Evolutionary conservation across 2,888 invertebrate species (phyloP), one percentile per base, ranked within the genome.

Genomic region (Ormia ochracea): DNA sequence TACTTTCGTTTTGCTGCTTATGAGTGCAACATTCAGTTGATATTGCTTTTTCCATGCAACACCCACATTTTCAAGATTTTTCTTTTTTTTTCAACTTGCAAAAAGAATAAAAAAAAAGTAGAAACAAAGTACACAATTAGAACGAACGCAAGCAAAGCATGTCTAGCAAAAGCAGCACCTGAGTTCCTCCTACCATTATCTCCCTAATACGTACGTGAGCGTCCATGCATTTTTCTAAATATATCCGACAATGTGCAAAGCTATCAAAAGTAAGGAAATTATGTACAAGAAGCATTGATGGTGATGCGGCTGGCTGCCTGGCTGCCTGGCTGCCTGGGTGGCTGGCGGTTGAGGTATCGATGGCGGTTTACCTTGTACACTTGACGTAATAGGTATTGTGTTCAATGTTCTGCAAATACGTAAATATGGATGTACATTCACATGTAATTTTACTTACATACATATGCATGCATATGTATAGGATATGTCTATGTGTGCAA

Each of bases 1-100:
- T 76, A 72, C 76, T 72, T 75, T 66, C 45, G 17, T 56, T 48
- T 56, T 78, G 52, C 19, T 66, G 68, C 33, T 36, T 45, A 33
- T 6, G 33, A 56, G 14, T 48, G 31, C 54, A 66, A 59, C 70
- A 41, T 74, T 69, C 61, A 38, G 58, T 58, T 56, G 56, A 12
- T 41, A 50, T 19, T 74, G 65, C 17, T 50, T 14, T 31, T 63
- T 12, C 54, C 33, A 68, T 52, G 48, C 52, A 54, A 69, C 68
- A 61, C 52, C 68, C 61, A 76, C 68, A 54, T 48, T 19, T 63
- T 19, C 23, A 38, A 17, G 43, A 38, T 59, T 36, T 65, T 36
- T 17, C 38, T 4, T 41, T 43, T 68, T 45, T 72, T 50, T 31
- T 50, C 65, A 65, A 66, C 31, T 59, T 17, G 3, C 19, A 68